Evolutionary conservation across 2,113 vertebrate genomes (phyloP).

Genomic region (Hemichromis elongatus): DNA sequence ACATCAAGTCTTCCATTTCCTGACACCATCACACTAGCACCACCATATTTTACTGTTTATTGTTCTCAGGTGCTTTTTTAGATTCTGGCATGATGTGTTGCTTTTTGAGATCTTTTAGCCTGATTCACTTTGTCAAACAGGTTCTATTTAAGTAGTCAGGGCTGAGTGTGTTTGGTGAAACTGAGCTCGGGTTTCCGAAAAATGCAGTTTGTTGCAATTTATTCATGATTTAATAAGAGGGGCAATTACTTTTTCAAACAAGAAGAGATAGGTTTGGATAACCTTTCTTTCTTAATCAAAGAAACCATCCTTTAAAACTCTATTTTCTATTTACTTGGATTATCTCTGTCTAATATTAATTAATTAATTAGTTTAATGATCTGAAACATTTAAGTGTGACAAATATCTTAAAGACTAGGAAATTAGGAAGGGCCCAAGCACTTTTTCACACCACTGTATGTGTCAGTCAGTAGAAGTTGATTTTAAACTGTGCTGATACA

Average conservation of each 20-base stretch:
- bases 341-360: too few relatives aligned
- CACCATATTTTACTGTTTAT: neutral
- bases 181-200: neutral
- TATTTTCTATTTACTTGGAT: too few relatives aligned
- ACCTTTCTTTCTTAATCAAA: neutral
- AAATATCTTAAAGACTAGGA: neutral
- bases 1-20: neutral
- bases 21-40: neutral
- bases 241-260: neutral
- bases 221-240: neutral
- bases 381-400: neutral
- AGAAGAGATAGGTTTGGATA: neutral
- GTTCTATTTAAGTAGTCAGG: neutral
- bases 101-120: neutral
- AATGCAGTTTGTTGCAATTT: neutral
- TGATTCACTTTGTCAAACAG: neutral
- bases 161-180: neutral
- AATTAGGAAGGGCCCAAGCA: neutral
- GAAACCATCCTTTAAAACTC: neutral
- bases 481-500: neutral
- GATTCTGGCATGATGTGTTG: neutral
- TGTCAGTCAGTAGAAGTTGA: neutral
- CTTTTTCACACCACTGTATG: neutral
- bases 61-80: neutral
- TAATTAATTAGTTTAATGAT: neutral